phyloP scores from a whole-genome alignment of 2,113 vertebrate genomes.

The Megalops atlanticus region DNA sequence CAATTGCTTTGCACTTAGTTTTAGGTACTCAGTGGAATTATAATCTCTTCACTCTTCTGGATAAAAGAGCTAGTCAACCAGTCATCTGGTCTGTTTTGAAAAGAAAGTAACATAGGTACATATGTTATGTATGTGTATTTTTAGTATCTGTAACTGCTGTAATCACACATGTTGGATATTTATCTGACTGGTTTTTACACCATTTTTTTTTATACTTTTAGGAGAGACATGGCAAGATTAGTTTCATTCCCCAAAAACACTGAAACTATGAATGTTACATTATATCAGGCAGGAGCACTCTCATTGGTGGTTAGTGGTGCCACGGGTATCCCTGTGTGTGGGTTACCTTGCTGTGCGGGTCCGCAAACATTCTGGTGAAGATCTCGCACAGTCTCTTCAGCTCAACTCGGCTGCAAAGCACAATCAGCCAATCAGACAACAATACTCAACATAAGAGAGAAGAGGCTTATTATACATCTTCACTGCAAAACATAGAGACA shows the following conservation, averaged over 20 bases:
- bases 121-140: too few relatives aligned
- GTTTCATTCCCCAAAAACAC: background rate
- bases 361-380: constrained; percentile 99
- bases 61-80: background rate
- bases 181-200: too few relatives aligned
- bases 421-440: background rate
- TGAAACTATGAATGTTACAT: background rate
- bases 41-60: background rate
- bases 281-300: background rate
- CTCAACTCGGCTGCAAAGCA: constrained; percentile 85
- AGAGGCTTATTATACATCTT: background rate
- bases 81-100: too few relatives aligned
- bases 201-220: background rate
- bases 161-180: too few relatives aligned
- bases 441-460: background rate
- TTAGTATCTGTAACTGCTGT: too few relatives aligned
- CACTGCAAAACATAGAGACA: background rate
- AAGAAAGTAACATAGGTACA: too few relatives aligned
- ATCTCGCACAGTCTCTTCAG: constrained; percentile 98
- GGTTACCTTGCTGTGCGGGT: constrained; percentile 97
- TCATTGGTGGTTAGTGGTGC: background rate
- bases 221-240: background rate
- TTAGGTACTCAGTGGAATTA: background rate
- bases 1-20: background rate
- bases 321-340: background rate